Base-by-base conservation (phyloP, 2,113 vertebrate genomes). In the Chionodraco myersi region DNA sequence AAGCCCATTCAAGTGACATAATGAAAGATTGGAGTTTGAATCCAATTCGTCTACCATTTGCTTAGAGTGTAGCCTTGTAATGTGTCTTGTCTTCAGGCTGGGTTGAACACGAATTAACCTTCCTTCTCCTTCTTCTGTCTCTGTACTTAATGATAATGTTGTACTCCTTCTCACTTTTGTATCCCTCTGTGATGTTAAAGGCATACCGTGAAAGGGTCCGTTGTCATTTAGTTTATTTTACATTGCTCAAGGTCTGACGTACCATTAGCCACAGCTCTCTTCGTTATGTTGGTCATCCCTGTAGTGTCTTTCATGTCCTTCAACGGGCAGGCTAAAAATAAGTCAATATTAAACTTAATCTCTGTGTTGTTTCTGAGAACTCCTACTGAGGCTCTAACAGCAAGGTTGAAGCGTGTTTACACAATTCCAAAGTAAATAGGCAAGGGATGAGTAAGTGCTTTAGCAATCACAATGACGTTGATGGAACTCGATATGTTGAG, bases 11-110 rank as follows among this genome's bases (percentile, higher is more conserved):
- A 83, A 87, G 88, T 91, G 89, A 92, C 82, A 88, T 79, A 80
- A 79, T 93, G 90, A 91, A 91, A 89, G 71, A 90, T 91, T 75
- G 82, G 79, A 85, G 80, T 85, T 85, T 78, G 83, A 88, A 91
- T 91, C 70, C 88, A 91, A 89, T 93, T 91, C 88, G 83, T 93
- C 87, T 89, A 67, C 77, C 59, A 82, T 87, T 84, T 87, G 79
- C 85, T 86, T 82, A 45, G 59, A 80, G 84, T 79, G 74, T 82
- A 83, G 73, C 72, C 75, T 84, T 76, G 87, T 88, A 89, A 89
- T 79, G 79, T 77, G 74, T 83, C 75, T 85, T 85, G 86, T 89
- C 79, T 89, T 74, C 67, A 77, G 79, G 77, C 47, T 66, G 61
- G 69, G 77, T 77, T 84, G 83, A 86, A 84, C 85, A 79, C 68